phyloP scores from a whole-genome alignment of 2,797 vertebrate genomes.

The Propithecus deckenii region DNA sequence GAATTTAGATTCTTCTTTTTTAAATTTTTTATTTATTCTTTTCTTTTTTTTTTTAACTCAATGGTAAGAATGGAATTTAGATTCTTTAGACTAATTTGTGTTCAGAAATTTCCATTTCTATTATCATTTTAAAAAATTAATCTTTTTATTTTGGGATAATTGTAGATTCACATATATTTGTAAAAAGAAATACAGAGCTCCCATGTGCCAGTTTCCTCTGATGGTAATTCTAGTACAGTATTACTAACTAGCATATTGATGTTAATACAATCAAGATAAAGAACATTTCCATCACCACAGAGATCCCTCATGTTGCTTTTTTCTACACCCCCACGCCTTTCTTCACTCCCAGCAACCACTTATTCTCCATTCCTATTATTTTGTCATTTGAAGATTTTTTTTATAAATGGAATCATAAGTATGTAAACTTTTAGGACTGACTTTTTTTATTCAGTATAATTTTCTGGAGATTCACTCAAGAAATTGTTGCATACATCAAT shows the following conservation, averaged over 20 bases:
- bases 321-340: not conserved
- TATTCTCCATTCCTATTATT: constrained; percentile 11
- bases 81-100: constrained; percentile 7
- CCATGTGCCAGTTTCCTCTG: not conserved
- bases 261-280: not conserved
- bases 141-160: not conserved
- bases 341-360: not conserved
- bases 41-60: no score
- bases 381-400: constrained; percentile 2
- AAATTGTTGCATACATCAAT: not conserved
- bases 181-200: not conserved
- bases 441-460: not conserved
- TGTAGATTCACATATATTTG: not conserved
- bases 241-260: not conserved
- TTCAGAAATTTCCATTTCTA: not conserved
- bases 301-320: not conserved
- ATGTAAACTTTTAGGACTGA: not conserved
- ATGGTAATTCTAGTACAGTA: not conserved
- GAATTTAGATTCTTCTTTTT: not conserved
- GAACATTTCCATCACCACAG: not conserved
- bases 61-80: not conserved
- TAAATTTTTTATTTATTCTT: no score
- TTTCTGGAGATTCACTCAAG: not conserved
- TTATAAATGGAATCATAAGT: not conserved
- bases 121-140: not conserved